These are phyloP conservation scores for Spongilla lacustris DNA, from an alignment of 37 sponge, comb jelly and placozoan species.

Conservation along the genomic window DNA sequence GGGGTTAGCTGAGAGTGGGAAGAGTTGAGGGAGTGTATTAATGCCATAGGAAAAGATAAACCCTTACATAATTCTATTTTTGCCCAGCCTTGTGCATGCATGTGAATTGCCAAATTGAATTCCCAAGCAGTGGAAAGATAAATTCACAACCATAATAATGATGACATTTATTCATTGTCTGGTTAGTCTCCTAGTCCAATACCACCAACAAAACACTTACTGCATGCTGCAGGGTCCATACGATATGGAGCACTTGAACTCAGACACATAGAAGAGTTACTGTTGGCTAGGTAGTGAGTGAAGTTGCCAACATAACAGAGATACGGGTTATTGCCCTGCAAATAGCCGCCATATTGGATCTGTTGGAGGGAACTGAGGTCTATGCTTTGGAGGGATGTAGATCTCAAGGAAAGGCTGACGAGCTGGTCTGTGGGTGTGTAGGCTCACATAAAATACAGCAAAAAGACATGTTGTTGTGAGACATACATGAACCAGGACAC, in stretches of 20 bases:
- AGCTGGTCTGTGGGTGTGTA: not conserved
- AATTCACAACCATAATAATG: too few species aligned
- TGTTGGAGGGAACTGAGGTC: constrained; percentile 54
- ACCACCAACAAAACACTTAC: constrained; percentile 4
- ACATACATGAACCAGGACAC: not conserved
- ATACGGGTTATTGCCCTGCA: constrained; percentile 6
- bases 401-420: not conserved
- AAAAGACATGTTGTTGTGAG: not conserved
- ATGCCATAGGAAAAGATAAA: too few species aligned
- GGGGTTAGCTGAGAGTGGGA: too few species aligned
- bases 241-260: not conserved
- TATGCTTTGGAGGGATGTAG: not conserved
- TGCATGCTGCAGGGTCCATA: not conserved
- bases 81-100: too few species aligned
- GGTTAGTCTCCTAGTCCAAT: too few species aligned
- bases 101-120: too few species aligned
- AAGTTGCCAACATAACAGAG: constrained; percentile 63
- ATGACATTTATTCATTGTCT: too few species aligned
- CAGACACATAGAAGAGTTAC: not conserved
- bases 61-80: too few species aligned
- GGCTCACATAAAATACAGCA: not conserved
- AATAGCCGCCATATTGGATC: constrained; percentile 22
- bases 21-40: too few species aligned
- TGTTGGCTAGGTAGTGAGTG: not conserved
- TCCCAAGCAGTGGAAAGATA: too few species aligned